Conservation (phyloP, 1,140 invertebrate species). For the Drosophila virilis region DNA sequence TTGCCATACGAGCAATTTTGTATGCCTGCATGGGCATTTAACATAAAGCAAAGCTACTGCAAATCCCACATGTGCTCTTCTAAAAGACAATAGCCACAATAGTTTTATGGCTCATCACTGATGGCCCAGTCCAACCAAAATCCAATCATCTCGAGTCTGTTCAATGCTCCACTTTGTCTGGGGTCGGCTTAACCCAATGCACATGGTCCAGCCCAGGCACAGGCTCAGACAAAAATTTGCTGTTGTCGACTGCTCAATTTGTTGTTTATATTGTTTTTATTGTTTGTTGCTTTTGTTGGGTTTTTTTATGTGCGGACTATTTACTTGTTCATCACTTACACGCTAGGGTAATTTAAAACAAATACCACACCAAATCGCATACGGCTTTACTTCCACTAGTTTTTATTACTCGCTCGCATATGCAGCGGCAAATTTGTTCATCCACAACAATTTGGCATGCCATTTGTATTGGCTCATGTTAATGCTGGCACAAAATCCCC, state of each 20-base stretch:
- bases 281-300: conserved; percentile 15
- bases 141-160: conserved; percentile 55
- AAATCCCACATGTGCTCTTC: conserved; percentile 47
- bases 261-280: conserved; percentile 47
- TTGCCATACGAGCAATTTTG: background rate
- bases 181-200: conserved; percentile 16
- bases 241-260: conserved; percentile 69
- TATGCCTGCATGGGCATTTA: background rate
- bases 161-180: conserved; percentile 51
- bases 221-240: conserved; percentile 22
- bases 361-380: conserved; percentile 76
- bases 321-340: conserved; percentile 76
- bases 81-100: conserved; percentile 51
- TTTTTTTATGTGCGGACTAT: conserved; percentile 38
- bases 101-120: conserved; percentile 67
- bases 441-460: conserved; percentile 81
- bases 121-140: conserved; percentile 28
- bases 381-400: conserved; percentile 61
- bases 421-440: conserved; percentile 73
- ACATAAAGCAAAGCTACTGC: conserved; percentile 37
- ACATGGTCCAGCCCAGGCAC: conserved; percentile 1
- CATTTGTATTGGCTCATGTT: conserved; percentile 81
- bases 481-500: conserved; percentile 72
- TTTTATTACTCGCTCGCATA: conserved; percentile 68
- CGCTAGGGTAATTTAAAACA: conserved; percentile 79